These are phyloP conservation scores for Armadillidium nasatum DNA, from an alignment of 1,140 invertebrate genomes.

Conservation along the genomic window DNA sequence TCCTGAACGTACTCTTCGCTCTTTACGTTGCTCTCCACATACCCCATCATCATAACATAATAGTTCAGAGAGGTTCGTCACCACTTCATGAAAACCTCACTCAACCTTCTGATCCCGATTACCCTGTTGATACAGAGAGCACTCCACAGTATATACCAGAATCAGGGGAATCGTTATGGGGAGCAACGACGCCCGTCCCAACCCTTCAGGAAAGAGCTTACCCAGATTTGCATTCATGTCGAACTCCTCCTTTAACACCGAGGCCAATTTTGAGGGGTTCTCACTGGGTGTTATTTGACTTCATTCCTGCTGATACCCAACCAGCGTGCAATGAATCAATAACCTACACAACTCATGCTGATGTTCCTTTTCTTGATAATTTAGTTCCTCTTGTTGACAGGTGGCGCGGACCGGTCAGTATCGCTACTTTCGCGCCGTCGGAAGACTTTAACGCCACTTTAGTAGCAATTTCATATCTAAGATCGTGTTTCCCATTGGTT, in stretches of 20 bases:
- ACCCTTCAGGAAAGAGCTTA: conserved; percentile 42
- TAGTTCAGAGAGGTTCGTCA: conserved; percentile 24
- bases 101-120: conserved; percentile 19
- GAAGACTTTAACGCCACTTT: conserved; percentile 62
- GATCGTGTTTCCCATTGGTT: conserved; percentile 39
- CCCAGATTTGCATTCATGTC: conserved; percentile 41
- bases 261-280: conserved; percentile 33
- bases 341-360: conserved; percentile 87
- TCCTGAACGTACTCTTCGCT: conserved; percentile 41
- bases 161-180: not conserved
- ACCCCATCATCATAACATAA: conserved; percentile 27
- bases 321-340: conserved; percentile 71
- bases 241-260: conserved; percentile 31
- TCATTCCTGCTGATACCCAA: conserved; percentile 56
- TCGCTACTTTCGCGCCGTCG: conserved; percentile 71
- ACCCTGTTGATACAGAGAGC: not conserved
- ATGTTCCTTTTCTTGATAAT: conserved; percentile 86
- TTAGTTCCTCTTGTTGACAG: conserved; percentile 62
- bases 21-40: conserved; percentile 40
- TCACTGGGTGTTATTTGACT: conserved; percentile 83
- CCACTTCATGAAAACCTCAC: conserved; percentile 42
- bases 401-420: conserved; percentile 61
- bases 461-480: conserved; percentile 61
- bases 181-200: conserved; percentile 29
- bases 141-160: not conserved